Base-by-base conservation (phyloP, 2,113 vertebrate species). In the Trematocara zebra region DNA sequence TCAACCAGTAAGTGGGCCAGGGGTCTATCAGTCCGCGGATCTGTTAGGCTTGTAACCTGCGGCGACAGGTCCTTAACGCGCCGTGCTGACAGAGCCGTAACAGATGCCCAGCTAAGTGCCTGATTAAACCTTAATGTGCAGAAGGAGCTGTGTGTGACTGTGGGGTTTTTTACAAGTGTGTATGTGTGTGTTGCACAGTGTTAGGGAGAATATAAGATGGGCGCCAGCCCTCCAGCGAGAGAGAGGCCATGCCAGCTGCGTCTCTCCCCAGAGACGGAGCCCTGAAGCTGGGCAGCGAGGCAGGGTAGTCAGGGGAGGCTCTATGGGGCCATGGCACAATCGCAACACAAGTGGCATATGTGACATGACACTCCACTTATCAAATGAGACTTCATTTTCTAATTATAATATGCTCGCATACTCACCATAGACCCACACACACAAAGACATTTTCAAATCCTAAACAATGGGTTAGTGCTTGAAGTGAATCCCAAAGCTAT, bases 71-170 rank as follows among this genome's bases (percentile, higher is more conserved):
- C 94, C 90, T 93, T 94, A 90, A 88, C 92, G 67, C 87, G 54
- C 82, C 18, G 87, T 84, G 86, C 47, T 92, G 93, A 94, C 94
- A 86, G 93, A 95, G 93, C 92, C 90, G 93, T 95, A 95, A 96
- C 96, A 96, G 96, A 96, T 96, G 96, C 95, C 95, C 90, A 37
- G 88, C 95, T 95, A 96, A 96, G 95, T 96, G 95, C 95, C 93
- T 96, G 95, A 96, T 96, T 96, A 96, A 96, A 96, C 95, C 90
- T 96, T 96, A 95, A 96, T 96, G 88, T 93, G 92, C 91, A 93
- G 94, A 93, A 90, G 86, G 82, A 94, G 84, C 83, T 42, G 15
- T 83, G 87, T 87, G 85, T 53, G 40, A 87, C 78, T 86, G 81
- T 87, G 80, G 40, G 81, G 2, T 83, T 26, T 83, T 74, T 61